Evolutionary conservation across 2,888 invertebrate genomes (phyloP).

Genomic region (Lissonota sp.): DNA sequence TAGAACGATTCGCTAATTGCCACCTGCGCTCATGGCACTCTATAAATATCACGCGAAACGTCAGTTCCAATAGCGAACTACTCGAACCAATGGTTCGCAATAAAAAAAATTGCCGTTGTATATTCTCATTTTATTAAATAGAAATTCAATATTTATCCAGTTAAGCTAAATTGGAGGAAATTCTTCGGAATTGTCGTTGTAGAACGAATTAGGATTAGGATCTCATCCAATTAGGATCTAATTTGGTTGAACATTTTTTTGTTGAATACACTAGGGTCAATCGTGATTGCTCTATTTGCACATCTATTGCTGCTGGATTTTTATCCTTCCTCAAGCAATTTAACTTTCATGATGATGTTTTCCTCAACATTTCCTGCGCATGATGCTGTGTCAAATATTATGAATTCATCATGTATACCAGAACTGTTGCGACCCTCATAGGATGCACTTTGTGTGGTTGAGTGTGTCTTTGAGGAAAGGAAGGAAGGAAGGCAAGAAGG

Average conservation of each 20-base stretch:
- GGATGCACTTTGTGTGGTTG: neutral
- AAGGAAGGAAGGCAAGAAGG: slow-evolving; percentile 12
- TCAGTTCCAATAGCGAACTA: neutral
- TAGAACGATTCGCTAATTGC: slow-evolving; percentile 29
- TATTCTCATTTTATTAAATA: neutral
- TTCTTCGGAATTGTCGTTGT: too few species aligned
- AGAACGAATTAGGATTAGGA: too few species aligned
- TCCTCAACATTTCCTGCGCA: neutral
- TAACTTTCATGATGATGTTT: neutral
- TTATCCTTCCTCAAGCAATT: neutral
- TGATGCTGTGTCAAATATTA: neutral
- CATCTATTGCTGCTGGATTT: slow-evolving; percentile 29
- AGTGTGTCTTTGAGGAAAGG: slow-evolving; percentile 14
- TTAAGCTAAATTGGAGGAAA: too few species aligned
- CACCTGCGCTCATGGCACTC: slow-evolving; percentile 29
- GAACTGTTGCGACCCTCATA: neutral
- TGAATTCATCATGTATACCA: slow-evolving; percentile 10
- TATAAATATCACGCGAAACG: neutral
- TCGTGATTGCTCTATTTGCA: too few species aligned
- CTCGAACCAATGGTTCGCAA: neutral
- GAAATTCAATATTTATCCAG: neutral
- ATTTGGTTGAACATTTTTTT: too few species aligned
- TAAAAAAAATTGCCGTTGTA: too few species aligned
- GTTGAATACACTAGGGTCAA: too few species aligned
- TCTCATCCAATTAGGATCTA: too few species aligned